Base-by-base conservation (phyloP, 2,113 vertebrate genomes). In the Semicossyphus pulcher region DNA sequence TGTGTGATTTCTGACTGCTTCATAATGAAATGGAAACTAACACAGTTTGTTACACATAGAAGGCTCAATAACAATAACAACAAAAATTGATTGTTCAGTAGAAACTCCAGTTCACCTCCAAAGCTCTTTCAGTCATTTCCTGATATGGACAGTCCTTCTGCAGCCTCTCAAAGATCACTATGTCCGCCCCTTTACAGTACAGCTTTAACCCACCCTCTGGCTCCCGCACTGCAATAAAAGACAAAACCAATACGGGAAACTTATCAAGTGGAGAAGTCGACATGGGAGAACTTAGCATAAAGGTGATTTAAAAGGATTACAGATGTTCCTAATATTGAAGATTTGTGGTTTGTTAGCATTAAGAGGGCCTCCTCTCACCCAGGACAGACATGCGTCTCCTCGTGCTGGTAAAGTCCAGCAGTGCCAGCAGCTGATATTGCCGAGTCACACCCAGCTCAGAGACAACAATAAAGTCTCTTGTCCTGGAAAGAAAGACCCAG, bases 341-440 rank as follows among this genome's bases (percentile, higher is more conserved):
- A 4, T 25, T 37, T 29, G 6, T 1, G 7, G 34, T 23, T 73
- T 41, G 26, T 41, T 10, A 45, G 37, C 18, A 20, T 36, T 34
- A 31, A 9, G 21, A 26, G 21, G 51, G 20, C 26, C 3, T 10
- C 5, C 47, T 0, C 96, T 95, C 68, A 99, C 97, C 95, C 52
- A 99, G 86, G 2, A 99, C 91, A 0, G 98, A 99, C 97, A 99
- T 99, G 72, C 97, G 87, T 72, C 97, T 95, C 67, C 98, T 95
- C 9, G 86, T 69, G 1, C 97, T 99, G 91, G 92, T 99, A 87
- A 99, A 99, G 78, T 98, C 97, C 83, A 99, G 78, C 78, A 99
- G 88, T 21, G 96, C 95, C 78, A 98, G 86, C 28, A 99, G 88
- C 69, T 93, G 68, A 81, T 98, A 99, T 0, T 93, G 92, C 4